A percentile compares a stretch with the other conserved stretches of the same genome.
Conservation (phyloP, 2,113 vertebrate species). For the Hippopotamus amphibius region DNA sequence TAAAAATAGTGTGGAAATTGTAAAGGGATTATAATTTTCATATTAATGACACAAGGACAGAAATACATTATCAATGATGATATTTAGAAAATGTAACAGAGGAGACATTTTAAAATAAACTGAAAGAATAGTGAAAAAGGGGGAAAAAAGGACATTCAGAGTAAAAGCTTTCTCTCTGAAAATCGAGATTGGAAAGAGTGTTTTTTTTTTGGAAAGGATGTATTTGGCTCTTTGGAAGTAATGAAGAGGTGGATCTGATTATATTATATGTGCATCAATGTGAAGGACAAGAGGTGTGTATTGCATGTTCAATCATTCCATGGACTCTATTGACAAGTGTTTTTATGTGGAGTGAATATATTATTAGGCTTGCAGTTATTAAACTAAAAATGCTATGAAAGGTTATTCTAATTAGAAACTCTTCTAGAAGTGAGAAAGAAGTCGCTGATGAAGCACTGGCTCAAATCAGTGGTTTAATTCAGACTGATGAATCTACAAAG, state of each 20-base stretch:
- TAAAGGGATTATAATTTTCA: neutral
- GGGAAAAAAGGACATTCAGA: neutral
- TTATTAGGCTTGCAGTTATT: conserved; percentile 69
- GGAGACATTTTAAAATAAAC: neutral
- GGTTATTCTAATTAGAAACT: conserved; percentile 80
- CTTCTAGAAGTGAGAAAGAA: conserved; percentile 62
- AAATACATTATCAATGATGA: neutral
- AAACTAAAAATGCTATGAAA: conserved; percentile 77
- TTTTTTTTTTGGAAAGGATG: neutral
- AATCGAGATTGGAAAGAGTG: neutral
- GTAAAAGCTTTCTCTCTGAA: neutral
- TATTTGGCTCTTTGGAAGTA: neutral
- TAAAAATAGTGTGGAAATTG: neutral
- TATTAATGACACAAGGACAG: neutral
- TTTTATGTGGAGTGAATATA: conserved; percentile 63
- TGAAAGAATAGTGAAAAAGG: neutral
- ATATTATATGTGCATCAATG: neutral
- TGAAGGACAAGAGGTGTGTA: neutral
- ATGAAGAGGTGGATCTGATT: neutral
- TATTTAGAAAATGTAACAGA: neutral
- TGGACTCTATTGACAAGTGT: conserved; percentile 24
- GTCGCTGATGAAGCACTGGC: conserved; percentile 63
- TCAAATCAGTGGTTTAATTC: conserved; percentile 72
- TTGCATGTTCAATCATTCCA: neutral
- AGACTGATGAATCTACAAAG: conserved; percentile 67